Percentiles rank a stretch among this genome's conserved stretches.
These are phyloP conservation scores for Cyphomyrus plagiostoma DNA, from an alignment of 2,113 vertebrate genomes.

Conservation along the genomic window DNA sequence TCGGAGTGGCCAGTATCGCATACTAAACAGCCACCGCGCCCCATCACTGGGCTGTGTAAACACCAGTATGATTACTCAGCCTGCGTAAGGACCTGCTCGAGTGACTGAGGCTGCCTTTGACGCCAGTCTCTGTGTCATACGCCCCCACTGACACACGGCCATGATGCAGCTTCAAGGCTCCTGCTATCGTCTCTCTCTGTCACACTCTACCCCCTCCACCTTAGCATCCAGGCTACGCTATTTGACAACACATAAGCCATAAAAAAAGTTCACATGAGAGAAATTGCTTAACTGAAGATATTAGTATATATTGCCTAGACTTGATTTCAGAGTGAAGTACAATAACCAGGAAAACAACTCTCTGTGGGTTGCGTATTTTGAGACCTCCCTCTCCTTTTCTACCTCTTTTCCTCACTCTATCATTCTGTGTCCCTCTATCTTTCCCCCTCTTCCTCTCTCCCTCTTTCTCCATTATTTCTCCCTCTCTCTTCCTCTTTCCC, in stretches of 20 bases:
- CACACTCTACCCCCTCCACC: not conserved
- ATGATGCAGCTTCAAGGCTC: not conserved
- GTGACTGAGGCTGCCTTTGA: no score
- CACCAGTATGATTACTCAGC: conserved; percentile 18
- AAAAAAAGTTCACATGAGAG: not conserved
- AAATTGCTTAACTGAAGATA: not conserved
- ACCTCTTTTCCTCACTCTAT: not conserved
- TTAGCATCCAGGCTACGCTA: not conserved
- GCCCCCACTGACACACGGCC: not conserved
- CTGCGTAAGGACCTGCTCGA: not conserved
- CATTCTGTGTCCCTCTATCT: not conserved
- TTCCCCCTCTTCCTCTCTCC: not conserved
- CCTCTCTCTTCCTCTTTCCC: not conserved
- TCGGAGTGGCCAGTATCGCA: not conserved
- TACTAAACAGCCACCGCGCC: not conserved
- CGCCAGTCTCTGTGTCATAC: not conserved
- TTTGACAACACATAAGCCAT: not conserved
- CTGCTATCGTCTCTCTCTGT: not conserved
- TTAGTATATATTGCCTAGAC: not conserved
- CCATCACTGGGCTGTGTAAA: not conserved
- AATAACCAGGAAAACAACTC: not conserved
- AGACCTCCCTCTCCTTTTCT: not conserved
- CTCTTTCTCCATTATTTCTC: no score
- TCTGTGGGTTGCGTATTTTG: not conserved
- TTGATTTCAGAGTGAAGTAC: not conserved